A percentile compares a stretch with the other conserved stretches of the same genome.
These are phyloP conservation scores for Motacilla alba DNA, from an alignment of 2,113 vertebrate genomes.

Conservation along the genomic window DNA sequence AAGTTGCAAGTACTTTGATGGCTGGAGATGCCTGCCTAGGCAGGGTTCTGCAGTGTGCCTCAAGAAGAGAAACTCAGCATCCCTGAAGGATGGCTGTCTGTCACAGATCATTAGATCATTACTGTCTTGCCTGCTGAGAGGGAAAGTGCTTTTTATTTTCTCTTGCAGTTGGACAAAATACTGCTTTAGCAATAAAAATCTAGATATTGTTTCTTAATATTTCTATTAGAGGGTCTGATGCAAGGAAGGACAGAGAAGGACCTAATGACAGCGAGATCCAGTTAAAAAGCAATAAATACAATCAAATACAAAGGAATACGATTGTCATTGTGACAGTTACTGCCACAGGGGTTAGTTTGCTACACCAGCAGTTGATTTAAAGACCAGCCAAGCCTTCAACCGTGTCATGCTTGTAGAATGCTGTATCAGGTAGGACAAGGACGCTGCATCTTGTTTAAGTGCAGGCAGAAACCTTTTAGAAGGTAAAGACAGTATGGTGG, in stretches of 20 bases:
- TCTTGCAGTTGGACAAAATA: not conserved
- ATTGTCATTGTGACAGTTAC: not conserved
- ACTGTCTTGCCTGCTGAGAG: not conserved
- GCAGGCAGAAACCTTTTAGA: not conserved
- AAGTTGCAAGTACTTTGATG: not conserved
- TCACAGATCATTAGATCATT: not conserved
- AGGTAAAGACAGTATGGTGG: not conserved
- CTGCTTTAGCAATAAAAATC: not conserved
- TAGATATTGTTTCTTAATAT: not conserved
- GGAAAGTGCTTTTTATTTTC: not conserved
- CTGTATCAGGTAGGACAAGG: not conserved
- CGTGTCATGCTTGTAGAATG: not conserved
- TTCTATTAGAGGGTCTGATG: not conserved
- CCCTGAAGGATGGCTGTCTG: not conserved
- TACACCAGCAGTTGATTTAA: not conserved
- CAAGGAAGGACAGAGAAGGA: not conserved
- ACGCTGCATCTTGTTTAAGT: not conserved
- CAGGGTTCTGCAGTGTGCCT: not conserved
- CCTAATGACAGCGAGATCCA: not conserved
- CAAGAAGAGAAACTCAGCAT: not conserved
- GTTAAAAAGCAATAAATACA: not conserved
- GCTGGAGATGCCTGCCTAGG: not conserved
- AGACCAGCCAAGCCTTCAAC: not conserved
- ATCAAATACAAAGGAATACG: slow-evolving; percentile 3
- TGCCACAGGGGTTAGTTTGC: not conserved